phyloP scores from a whole-genome alignment of 2,797 vertebrate species.

The Rhincodon typus region DNA sequence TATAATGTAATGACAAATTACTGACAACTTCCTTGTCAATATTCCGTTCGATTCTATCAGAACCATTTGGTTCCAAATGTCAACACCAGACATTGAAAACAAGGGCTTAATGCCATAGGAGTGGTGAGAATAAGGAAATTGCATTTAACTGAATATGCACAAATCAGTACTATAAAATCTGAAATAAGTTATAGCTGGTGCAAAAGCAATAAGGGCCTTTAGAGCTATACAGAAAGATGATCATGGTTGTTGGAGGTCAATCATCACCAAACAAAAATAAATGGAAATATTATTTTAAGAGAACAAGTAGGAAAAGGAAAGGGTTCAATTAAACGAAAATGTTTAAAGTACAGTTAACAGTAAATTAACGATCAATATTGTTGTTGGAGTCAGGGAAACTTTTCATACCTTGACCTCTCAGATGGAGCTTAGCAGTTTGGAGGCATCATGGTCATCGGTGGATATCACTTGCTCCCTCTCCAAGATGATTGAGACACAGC shows the following conservation, averaged over 20 bases:
- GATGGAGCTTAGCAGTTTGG: not conserved
- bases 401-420: not conserved
- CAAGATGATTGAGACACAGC: not conserved
- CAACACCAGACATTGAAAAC: not conserved
- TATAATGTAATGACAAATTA: not conserved
- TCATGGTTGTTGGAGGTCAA: not conserved
- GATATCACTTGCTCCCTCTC: not conserved
- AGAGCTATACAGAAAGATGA: not conserved
- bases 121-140: not conserved
- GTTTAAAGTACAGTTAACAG: not conserved
- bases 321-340: not conserved
- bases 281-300: not conserved
- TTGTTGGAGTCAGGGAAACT: not conserved
- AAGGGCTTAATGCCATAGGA: not conserved
- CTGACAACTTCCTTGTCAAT: not conserved
- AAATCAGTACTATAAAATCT: not conserved
- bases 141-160: not conserved
- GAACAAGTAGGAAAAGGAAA: not conserved
- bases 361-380: not conserved
- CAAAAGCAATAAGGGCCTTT: not conserved
- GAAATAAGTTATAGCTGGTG: not conserved
- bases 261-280: not conserved
- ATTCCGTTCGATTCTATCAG: not conserved
- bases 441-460: not conserved
- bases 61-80: not conserved